Base-by-base conservation (phyloP, 92 coral and sea anemone genomes). In the Epizoanthus ramosus region DNA sequence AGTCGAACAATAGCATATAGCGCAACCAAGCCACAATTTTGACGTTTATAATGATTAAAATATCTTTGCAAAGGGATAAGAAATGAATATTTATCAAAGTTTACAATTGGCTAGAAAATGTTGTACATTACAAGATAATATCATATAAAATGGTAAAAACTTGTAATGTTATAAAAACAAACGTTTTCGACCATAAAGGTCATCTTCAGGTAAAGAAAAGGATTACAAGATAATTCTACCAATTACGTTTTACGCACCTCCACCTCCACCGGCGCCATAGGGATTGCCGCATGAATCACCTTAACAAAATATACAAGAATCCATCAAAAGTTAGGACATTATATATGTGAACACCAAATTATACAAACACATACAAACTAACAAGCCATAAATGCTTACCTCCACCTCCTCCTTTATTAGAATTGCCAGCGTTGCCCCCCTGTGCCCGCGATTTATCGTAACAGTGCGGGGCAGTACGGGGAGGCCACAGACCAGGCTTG, bases 391-490 rank as follows among this genome's bases (percentile, higher is more conserved):
- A 9, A 19, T 73, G 31, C 41, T 15, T 76, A 85, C 88, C 84
- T 79, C 88, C 88, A 0, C 80, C 84, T 35, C 88, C 88, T 1
- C 84, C 88, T 25, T 8, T 23, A 3, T 2, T n/a, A 1, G 84
- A 21, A 1, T 60, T 47, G 84, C 88, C 88, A 33, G 84, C 80
- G 13, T 59, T 79, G 5, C 84, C 88, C 19, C 88, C 88, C 31
- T 59, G 17, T 21, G 88, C 88, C 28, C 57, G 35, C 7, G 56
- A 56, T 25, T 6, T 58, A 35, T 85, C 88, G 21, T 79, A 47
- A 19, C 88, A 85, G 60, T 3, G 31, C 3, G 77, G 83, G 33
- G 71, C 88, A 14, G 15, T 6, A 18, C 43, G n/a, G 12, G 31
- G 77, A 60, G 79, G 41, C 63, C 73, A 79, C 79, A 17, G n/a